phyloP scores from a whole-genome alignment of 2,797 vertebrate species.

The Kryptolebias ocellatus region DNA sequence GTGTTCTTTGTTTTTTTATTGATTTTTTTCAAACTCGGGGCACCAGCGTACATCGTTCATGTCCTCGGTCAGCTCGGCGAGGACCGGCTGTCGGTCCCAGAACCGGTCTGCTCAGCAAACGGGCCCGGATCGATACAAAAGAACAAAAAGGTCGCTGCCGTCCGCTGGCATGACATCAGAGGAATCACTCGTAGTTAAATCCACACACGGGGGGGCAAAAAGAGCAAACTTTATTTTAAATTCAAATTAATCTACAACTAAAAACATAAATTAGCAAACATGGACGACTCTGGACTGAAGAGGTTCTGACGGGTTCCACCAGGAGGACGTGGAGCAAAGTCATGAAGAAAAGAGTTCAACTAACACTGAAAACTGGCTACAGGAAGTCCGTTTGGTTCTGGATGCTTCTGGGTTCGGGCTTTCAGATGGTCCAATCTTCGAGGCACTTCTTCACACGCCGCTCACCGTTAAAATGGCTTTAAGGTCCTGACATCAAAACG shows the following conservation, averaged over 20 bases:
- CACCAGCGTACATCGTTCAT: conserved; percentile 67
- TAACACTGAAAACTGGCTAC: background rate
- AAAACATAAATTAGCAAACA: conserved; percentile 58
- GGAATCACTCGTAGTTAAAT: conserved; percentile 31
- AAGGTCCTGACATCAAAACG: background rate
- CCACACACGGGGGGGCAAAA: conserved; percentile 38
- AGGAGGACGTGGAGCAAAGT: background rate
- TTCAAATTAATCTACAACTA: conserved; percentile 67
- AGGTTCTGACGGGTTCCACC: conserved; percentile 1
- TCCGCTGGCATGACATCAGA: conserved; percentile 58
- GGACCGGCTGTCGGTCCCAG: conserved; percentile 50
- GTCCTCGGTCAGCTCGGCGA: conserved; percentile 61
- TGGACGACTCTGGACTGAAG: conserved; percentile 1
- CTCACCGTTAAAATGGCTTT: background rate
- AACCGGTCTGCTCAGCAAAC: conserved; percentile 71
- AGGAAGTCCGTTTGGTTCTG: background rate
- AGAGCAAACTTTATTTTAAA: background rate
- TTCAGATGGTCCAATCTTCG: background rate
- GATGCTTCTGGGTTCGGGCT: background rate
- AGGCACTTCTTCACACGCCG: background rate
- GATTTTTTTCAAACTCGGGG: conserved; percentile 78
- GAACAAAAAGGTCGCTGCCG: conserved; percentile 46
- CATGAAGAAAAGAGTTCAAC: background rate
- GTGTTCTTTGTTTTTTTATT: conserved; percentile 48
- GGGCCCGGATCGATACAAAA: conserved; percentile 63